Base-by-base conservation (phyloP, 1,140 invertebrate genomes). In the Delia radicum region DNA sequence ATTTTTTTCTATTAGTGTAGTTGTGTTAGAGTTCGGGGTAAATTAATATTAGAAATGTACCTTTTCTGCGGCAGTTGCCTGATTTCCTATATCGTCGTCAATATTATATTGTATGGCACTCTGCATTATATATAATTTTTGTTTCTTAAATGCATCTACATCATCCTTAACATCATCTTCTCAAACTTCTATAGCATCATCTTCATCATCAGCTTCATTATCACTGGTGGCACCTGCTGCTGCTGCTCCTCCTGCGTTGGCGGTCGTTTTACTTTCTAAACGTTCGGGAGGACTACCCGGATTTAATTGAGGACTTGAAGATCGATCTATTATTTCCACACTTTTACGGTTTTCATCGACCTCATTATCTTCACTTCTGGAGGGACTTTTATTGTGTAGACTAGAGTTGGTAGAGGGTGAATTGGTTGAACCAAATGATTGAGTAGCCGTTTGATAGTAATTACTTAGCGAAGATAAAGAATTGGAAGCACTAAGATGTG, bases 271-370 rank as follows among this genome's bases (percentile, higher is more conserved):
- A 37, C 75, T 76, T 24, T 77, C 74, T 21, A 73, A 33, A 0
- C 81, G 76, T n/a, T 79, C 75, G 8, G 82, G 83, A 62, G 85
- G 83, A 79, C 82, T 86, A 26, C 84, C 85, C 10, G 84, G 83
- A 82, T 86, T 85, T 0, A 86, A 77, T 18, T 79, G 82, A 62
- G 84, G 85, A 78, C 85, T 86, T 12, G 83, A 82, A 21, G 75
- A 73, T 28, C 61, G 74, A 37, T 76, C 48, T 18, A 28, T 69
- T 48, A 33, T 73, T 24, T 63, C 69, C 5, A 37, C 48, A 37
- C 42, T 42, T 26, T 62, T 73, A 28, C 69, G 42, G 37, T 69
- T 33, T 15, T 37, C 31, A 5, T 27, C 72, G 10, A 29, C 48
- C 1, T 75, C 74, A 26, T 61, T 72, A 18, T 63, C 29, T 18